Conservation (phyloP, 2,888 invertebrate genomes). For the Margaritifera margaritifera region DNA sequence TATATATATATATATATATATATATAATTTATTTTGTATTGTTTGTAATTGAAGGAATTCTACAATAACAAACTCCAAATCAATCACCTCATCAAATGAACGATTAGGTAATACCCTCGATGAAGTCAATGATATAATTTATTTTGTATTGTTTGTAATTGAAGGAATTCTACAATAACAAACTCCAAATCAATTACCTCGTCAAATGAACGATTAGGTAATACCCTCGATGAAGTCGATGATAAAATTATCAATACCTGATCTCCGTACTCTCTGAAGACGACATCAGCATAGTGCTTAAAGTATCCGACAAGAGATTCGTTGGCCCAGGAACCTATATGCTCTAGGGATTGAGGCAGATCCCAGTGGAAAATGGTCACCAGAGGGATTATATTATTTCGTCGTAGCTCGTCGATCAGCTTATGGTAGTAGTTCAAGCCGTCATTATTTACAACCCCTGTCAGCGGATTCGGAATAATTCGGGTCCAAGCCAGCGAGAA, state of each 20-base stretch:
- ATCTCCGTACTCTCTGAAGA: constrained; percentile 68
- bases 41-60: too few species aligned
- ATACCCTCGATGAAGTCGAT: too few species aligned
- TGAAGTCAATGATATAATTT: background rate
- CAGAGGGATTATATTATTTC: constrained; percentile 76
- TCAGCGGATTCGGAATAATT: constrained; percentile 78
- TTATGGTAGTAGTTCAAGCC: constrained; percentile 85
- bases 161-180: too few species aligned
- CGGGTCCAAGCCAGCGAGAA: constrained; percentile 81
- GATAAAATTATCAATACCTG: constrained; percentile 18
- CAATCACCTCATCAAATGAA: too few species aligned
- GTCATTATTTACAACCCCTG: constrained; percentile 76
- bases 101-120: too few species aligned
- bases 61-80: too few species aligned
- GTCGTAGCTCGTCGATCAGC: constrained; percentile 81
- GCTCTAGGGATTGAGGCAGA: constrained; percentile 68
- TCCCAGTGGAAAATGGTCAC: constrained; percentile 76
- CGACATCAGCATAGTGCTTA: constrained; percentile 66
- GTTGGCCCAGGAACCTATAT: constrained; percentile 70
- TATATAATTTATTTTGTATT: too few species aligned
- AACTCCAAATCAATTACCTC: too few species aligned
- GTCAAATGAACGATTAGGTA: too few species aligned
- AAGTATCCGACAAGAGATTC: constrained; percentile 53
- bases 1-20: too few species aligned
- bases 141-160: too few species aligned